A percentile compares a stretch with the other conserved stretches of the same genome.
Conservation (phyloP, 2,113 vertebrate species). For the Cynopterus brachyotis region DNA sequence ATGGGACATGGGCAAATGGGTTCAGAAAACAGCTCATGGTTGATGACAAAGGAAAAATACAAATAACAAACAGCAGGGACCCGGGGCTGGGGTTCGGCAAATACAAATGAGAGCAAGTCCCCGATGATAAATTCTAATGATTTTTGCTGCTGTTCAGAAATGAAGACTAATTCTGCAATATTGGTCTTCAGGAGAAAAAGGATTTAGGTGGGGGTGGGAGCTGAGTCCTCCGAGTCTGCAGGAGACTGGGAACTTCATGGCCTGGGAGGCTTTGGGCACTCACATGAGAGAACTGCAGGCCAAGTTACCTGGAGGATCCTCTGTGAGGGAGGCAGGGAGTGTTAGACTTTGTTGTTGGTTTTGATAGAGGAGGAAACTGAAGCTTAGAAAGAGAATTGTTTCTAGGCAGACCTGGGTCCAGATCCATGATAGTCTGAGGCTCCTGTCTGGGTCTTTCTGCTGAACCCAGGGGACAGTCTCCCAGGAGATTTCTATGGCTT, state of each 20-base stretch:
- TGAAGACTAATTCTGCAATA: constrained; percentile 49
- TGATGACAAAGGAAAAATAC: neutral
- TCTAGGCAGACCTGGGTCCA: neutral
- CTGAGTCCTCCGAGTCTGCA: rapidly evolving
- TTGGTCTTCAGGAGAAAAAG: neutral
- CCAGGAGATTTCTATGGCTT: neutral
- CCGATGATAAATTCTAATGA: constrained; percentile 50
- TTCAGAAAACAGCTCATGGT: constrained; percentile 30
- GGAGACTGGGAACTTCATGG: neutral
- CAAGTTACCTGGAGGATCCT: neutral
- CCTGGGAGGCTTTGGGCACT: neutral
- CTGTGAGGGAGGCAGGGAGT: neutral
- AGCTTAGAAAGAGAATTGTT: neutral
- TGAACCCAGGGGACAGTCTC: neutral
- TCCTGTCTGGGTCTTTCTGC: neutral
- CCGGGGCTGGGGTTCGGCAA: neutral
- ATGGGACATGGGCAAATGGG: neutral
- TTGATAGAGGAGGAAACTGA: neutral
- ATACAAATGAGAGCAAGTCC: constrained; percentile 37
- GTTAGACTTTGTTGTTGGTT: neutral
- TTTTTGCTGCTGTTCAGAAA: constrained; percentile 50
- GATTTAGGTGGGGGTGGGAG: neutral
- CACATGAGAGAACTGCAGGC: rapidly evolving
- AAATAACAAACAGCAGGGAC: constrained; percentile 25
- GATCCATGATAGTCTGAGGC: neutral